Conservation (phyloP, 2,113 vertebrate species). For the Pteruthius melanotis region DNA sequence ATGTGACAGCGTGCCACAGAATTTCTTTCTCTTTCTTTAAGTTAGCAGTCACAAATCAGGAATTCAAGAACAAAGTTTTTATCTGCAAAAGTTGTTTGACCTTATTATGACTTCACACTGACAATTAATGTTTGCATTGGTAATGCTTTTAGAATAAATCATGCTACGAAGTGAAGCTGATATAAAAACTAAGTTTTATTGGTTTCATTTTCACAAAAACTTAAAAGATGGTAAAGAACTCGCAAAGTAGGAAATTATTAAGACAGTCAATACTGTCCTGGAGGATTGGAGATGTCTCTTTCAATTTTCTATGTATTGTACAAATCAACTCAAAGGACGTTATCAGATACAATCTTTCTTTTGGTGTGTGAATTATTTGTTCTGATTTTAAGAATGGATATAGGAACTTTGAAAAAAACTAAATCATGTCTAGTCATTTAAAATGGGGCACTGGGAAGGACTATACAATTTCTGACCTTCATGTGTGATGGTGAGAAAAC, state of each 20-base stretch:
- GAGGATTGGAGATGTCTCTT: background rate
- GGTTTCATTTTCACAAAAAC: background rate
- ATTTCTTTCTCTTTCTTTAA: background rate
- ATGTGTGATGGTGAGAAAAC: background rate
- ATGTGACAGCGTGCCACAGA: background rate
- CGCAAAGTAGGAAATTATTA: background rate
- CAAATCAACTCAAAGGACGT: background rate
- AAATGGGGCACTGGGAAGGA: background rate
- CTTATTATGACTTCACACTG: background rate
- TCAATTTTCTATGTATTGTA: background rate
- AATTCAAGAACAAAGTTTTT: background rate
- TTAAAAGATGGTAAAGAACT: background rate
- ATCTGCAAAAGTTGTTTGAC: background rate
- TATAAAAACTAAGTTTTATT: background rate
- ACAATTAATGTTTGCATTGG: background rate
- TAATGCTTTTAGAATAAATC: background rate
- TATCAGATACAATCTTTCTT: background rate
- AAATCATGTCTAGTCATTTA: background rate
- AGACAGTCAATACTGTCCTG: background rate
- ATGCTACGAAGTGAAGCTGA: background rate
- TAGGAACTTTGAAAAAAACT: background rate
- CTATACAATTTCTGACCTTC: background rate
- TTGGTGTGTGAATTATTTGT: background rate
- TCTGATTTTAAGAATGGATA: background rate
- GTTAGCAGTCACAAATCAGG: background rate